Conservation (phyloP, 2,888 invertebrate genomes). For the Noctua comes region DNA sequence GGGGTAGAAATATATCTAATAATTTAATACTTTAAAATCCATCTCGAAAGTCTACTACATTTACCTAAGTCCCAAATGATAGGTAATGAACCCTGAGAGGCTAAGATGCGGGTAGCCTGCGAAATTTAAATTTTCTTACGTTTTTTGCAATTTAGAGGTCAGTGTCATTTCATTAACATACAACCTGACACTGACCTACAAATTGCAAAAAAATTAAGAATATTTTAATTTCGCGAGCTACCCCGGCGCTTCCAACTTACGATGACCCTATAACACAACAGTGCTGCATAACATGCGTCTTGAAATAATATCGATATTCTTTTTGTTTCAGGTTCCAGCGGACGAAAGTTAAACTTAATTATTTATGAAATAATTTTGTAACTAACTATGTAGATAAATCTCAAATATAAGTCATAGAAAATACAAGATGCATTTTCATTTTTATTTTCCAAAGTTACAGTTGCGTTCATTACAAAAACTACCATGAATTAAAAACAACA, state of each 20-base stretch:
- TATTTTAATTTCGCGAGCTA: too few relatives aligned
- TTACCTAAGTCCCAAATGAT: neutral
- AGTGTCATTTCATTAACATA: too few relatives aligned
- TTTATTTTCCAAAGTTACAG: conserved; percentile 28
- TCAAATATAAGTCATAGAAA: conserved; percentile 62
- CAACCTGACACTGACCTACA: too few relatives aligned
- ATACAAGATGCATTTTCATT: conserved; percentile 65
- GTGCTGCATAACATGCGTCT: neutral
- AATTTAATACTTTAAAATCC: neutral
- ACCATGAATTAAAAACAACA: conserved; percentile 56
- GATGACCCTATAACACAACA: too few relatives aligned
- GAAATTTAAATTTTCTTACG: too few relatives aligned
- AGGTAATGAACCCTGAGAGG: too few relatives aligned
- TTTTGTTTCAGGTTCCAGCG: conserved; percentile 56
- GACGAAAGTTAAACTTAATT: conserved; percentile 28
- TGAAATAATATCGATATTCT: neutral
- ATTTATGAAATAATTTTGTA: conserved; percentile 45
- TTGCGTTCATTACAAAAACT: conserved; percentile 74
- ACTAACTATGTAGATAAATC: conserved; percentile 64
- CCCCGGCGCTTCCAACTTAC: too few relatives aligned
- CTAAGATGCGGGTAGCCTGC: neutral
- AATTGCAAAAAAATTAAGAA: too few relatives aligned
- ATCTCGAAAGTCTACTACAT: neutral
- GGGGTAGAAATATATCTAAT: neutral
- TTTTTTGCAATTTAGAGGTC: too few relatives aligned